phyloP scores from a whole-genome alignment of 2,797 vertebrate genomes.

The Liasis olivaceus region DNA sequence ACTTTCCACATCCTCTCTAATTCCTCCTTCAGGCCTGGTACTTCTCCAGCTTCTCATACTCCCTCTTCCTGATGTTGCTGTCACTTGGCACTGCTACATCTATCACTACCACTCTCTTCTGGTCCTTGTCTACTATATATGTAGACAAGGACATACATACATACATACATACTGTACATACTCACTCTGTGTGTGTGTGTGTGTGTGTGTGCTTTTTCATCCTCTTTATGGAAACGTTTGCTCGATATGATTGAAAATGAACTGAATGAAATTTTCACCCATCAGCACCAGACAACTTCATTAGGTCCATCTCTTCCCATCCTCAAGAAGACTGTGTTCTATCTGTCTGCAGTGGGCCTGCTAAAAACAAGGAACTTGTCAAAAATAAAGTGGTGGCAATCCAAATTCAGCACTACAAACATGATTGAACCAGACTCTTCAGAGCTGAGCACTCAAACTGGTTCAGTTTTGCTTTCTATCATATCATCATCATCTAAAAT shows the following conservation, averaged over 20 bases:
- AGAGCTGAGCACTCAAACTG: background rate
- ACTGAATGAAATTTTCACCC: background rate
- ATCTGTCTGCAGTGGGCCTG: background rate
- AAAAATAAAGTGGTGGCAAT: background rate
- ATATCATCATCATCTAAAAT: background rate
- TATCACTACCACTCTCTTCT: too few relatives aligned
- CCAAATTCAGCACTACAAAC: background rate
- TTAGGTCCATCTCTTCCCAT: background rate
- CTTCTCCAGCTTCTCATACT: too few relatives aligned
- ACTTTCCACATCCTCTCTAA: too few relatives aligned
- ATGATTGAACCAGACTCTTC: background rate
- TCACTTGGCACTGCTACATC: too few relatives aligned
- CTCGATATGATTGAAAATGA: background rate
- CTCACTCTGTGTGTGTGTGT: too few relatives aligned
- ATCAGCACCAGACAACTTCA: background rate
- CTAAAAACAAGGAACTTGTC: background rate
- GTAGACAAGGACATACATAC: background rate
- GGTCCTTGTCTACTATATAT: too few relatives aligned
- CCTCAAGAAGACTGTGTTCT: background rate
- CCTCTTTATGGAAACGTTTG: background rate
- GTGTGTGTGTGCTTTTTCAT: background rate
- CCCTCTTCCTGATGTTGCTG: too few relatives aligned
- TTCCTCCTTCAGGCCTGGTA: too few relatives aligned
- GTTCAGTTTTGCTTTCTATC: background rate
- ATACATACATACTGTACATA: background rate